Evolutionary conservation across 2,797 vertebrate genomes (phyloP), one percentile per base, ranked within the genome.

Genomic region (Tadarida brasiliensis): DNA sequence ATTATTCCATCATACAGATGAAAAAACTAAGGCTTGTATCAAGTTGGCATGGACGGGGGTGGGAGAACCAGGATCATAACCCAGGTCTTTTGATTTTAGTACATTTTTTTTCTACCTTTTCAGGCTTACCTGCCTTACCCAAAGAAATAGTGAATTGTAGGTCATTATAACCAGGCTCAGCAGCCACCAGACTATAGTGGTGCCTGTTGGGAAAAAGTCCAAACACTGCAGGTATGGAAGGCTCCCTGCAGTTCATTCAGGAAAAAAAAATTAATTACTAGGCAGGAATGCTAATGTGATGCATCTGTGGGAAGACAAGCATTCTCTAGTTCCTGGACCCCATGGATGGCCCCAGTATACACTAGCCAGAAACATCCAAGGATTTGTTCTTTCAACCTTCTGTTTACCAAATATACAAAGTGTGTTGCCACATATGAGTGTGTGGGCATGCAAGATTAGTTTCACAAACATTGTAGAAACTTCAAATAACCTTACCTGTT

Each of bases 401-500:
- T 89, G 0, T 91, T 83, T 93, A 94, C 15, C 73, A 92, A 59
- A 85, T 51, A 57, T 28, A 24, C 11, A 35, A 39, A 90, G n/a
- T 49, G 7, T 11, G 10, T 82, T 74, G 28, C 33, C 44, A 47
- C 51, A 11, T 26, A 11, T 44, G 73, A 92, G 14, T 49, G 7
- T 71, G 56, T 87, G 39, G 54, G 11, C 16, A 56, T 81, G 10
- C 6, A 85, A 93, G 33, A 70, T 73, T 39, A 82, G 39, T 80
- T 95, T 91, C 39, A 80, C 81, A 89, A 20, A 68, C 30, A 87
- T 33, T 86, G 44, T 81, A 87, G 56, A 93, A 77, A 71, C 83
- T 67, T 61, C 49, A 88, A 84, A 87, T 77, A 76, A 59, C 51
- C 82, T 94, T 86, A 86, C 65, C 33, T 95, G 35, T 92, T 87